Base-by-base conservation (phyloP, 2,888 invertebrate genomes). In the Polyploca ridens region DNA sequence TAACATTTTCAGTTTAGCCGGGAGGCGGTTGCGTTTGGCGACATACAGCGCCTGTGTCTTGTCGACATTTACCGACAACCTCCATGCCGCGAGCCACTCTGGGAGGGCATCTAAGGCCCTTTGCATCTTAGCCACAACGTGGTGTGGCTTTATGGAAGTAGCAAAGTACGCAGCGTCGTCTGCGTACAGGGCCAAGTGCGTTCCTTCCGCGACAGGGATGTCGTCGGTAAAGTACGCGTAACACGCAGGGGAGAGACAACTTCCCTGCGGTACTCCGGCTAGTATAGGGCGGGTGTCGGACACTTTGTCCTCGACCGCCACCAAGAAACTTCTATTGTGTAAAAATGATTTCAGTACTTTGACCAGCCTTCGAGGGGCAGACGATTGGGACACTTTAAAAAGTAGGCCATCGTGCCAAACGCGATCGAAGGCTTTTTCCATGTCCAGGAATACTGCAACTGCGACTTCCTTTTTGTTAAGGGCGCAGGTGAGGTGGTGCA, bases 401-500 rank as follows among this genome's bases (percentile, higher is more conserved):
- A 81, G 11, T 4, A 83, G 74, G 5, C 82, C 79, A 0, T 64
- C 62, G 63, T 82, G 80, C 81, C 41, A 41, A 4, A 41, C 41
- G 1, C 41, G 6, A 3, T 41, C 41, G 41, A 41, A 41, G 4
- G 41, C 41, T 13, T 41, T 41, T 3, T 41, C 41, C 41, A 41
- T 41, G 41, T 41, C 41, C 13, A 41, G 41, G 81, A 79, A 72
- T 7, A 79, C 77, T 13, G 71, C 75, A 13, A 64, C 74, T 1
- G 69, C 35, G 60, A 41, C 33, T 16, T 68, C 65, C 0, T 58
- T 58, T 58, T 64, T 69, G 64, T 79, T 82, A 0, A 33, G 0
- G 7, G 67, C 64, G 4, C 63, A 63, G 0, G 74, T 63, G 5
- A 72, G 13, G 7, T 61, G 14, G 62, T 79, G 76, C 8, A 79